Percentiles rank a stretch among this genome's conserved stretches.
Evolutionary conservation across 2,888 invertebrate genomes (phyloP).

Genomic region (Drosophila putrida): DNA sequence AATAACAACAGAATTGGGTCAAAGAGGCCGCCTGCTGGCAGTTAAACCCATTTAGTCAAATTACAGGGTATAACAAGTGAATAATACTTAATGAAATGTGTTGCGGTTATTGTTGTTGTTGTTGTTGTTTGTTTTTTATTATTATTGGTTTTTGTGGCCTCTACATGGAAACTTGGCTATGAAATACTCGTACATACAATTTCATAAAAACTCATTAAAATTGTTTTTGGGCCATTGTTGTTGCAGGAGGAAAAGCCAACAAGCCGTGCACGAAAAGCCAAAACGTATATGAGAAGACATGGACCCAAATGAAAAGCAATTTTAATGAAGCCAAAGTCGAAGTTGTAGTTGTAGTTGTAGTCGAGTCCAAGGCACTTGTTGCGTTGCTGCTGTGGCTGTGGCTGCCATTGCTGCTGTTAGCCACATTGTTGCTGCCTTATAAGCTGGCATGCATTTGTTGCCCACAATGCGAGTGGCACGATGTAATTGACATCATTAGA

Average conservation of each 20-base stretch:
- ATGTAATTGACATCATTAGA: conserved; percentile 82
- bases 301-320: conserved; percentile 73
- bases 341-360: conserved; percentile 51
- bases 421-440: conserved; percentile 79
- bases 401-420: conserved; percentile 47
- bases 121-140: not conserved
- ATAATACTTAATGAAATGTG: conserved; percentile 49
- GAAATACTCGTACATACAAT: conserved; percentile 64
- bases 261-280: conserved; percentile 58
- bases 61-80: conserved; percentile 34
- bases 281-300: conserved; percentile 48
- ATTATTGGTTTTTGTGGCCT: conserved; percentile 49
- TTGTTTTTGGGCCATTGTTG: conserved; percentile 43
- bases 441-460: conserved; percentile 77
- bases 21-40: conserved; percentile 1
- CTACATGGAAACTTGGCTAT: conserved; percentile 54
- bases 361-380: conserved; percentile 47
- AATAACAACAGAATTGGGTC: conserved; percentile 2
- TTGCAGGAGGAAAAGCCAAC: conserved; percentile 43
- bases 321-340: conserved; percentile 73
- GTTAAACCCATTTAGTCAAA: conserved; percentile 5
- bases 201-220: conserved; percentile 78
- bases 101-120: conserved; percentile 47
- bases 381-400: conserved; percentile 31
- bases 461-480: conserved; percentile 78